Percentiles rank a stretch among this genome's conserved stretches.
Evolutionary conservation across 1,140 invertebrate genomes (phyloP).

Genomic region (Saccostrea echinata): DNA sequence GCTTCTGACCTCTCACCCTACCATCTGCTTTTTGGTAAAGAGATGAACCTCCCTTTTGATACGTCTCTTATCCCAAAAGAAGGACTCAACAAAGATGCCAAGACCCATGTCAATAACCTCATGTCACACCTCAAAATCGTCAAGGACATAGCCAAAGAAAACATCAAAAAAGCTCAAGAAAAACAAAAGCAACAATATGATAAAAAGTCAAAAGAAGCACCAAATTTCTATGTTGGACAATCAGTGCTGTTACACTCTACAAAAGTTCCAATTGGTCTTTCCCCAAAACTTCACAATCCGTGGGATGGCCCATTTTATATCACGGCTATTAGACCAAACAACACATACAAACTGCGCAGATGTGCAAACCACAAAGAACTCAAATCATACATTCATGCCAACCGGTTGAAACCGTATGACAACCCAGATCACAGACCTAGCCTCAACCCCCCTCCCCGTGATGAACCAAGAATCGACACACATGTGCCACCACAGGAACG

Average conservation of each 20-base stretch:
- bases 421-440: background rate
- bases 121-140: background rate
- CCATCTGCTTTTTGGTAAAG: constrained; percentile 45
- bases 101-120: background rate
- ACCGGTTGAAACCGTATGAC: background rate
- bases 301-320: background rate
- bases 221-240: constrained; percentile 47
- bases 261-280: background rate
- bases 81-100: background rate
- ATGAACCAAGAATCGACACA: background rate
- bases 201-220: constrained; percentile 40
- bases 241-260: constrained; percentile 32
- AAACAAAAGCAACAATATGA: constrained; percentile 48
- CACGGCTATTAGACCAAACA: background rate
- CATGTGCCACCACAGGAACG: background rate
- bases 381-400: background rate
- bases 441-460: no score
- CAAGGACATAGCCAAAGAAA: background rate
- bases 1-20: constrained; percentile 40
- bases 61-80: background rate
- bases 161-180: background rate
- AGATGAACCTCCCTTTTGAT: constrained; percentile 51
- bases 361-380: background rate
- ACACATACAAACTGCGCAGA: background rate
- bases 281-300: background rate